phyloP scores from a whole-genome alignment of 2,888 invertebrate species.

The Tetragonula carbonaria region DNA sequence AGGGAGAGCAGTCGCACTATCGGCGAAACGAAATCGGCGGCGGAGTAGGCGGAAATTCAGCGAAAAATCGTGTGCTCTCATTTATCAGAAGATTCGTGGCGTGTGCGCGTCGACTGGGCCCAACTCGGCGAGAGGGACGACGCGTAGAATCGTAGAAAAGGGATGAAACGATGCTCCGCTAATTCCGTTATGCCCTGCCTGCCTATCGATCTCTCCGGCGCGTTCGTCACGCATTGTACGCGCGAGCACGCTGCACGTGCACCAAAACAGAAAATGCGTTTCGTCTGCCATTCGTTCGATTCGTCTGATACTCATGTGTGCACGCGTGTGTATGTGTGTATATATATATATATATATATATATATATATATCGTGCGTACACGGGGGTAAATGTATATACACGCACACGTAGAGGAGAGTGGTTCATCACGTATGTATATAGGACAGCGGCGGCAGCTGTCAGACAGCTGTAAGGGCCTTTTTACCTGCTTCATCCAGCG shows the following conservation, averaged over 20 bases:
- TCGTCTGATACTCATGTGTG: neutral
- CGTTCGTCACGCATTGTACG: conserved; percentile 63
- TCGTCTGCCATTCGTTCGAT: conserved; percentile 17
- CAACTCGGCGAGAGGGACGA: conserved; percentile 16
- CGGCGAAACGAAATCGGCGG: conserved; percentile 13
- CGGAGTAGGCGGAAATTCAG: neutral
- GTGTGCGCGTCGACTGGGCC: neutral
- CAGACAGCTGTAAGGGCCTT: conserved; percentile 84
- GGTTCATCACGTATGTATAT: conserved; percentile 82
- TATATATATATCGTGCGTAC: neutral
- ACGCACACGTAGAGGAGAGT: conserved; percentile 62
- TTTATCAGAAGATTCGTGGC: conserved; percentile 66
- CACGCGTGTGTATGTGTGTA: conserved; percentile 24
- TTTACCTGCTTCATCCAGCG: conserved; percentile 81
- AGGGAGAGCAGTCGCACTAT: neutral
- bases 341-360: too few species aligned
- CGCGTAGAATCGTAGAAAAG: conserved; percentile 71
- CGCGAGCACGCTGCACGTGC: conserved; percentile 63
- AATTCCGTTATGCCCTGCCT: conserved; percentile 80
- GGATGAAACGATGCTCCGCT: conserved; percentile 80
- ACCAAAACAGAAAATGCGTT: conserved; percentile 60
- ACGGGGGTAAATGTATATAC: neutral
- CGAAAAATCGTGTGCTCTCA: neutral
- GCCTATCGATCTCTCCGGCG: conserved; percentile 59
- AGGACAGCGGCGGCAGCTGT: conserved; percentile 84